These are phyloP conservation scores for Danaus plexippus DNA, from an alignment of 1,140 invertebrate species.

Conservation along the genomic window DNA sequence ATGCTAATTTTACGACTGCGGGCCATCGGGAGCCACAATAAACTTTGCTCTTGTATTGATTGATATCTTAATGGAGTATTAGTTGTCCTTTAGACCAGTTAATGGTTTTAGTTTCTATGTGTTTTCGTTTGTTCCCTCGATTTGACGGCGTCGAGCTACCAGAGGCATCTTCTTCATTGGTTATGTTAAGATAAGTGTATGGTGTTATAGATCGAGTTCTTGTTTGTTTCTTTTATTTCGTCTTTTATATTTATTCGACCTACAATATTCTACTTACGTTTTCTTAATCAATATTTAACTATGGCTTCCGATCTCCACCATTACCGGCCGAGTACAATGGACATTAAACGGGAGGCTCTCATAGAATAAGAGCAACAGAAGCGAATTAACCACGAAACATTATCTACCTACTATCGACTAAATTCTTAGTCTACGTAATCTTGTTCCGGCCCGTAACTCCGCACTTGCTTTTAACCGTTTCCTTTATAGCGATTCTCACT, in stretches of 20 bases:
- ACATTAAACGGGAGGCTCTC: conserved; percentile 37
- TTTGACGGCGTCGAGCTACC: not conserved
- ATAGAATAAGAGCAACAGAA: conserved; percentile 34
- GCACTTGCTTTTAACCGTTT: conserved; percentile 42
- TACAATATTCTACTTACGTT: too few species aligned
- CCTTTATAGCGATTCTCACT: conserved; percentile 58
- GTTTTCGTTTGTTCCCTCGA: not conserved
- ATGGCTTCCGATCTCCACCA: conserved; percentile 5
- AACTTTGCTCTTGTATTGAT: conserved; percentile 28
- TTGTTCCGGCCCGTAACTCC: conserved; percentile 39
- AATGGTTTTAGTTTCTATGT: conserved; percentile 7
- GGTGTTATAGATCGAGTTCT: too few species aligned
- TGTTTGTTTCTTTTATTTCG: too few species aligned
- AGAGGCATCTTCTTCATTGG: too few species aligned
- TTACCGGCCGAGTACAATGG: conserved; percentile 32
- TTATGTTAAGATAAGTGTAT: too few species aligned
- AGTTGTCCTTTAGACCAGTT: conserved; percentile 20
- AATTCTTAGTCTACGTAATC: conserved; percentile 32
- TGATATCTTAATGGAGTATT: conserved; percentile 48
- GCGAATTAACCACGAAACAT: conserved; percentile 23
- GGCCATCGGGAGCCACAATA: conserved; percentile 22
- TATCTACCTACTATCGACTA: conserved; percentile 34
- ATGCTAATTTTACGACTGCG: conserved; percentile 45
- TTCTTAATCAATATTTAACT: too few species aligned
- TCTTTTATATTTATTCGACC: too few species aligned